These are phyloP conservation scores for Dinocampus coccinellae DNA, from an alignment of 2,888 invertebrate genomes.

Conservation along the genomic window DNA sequence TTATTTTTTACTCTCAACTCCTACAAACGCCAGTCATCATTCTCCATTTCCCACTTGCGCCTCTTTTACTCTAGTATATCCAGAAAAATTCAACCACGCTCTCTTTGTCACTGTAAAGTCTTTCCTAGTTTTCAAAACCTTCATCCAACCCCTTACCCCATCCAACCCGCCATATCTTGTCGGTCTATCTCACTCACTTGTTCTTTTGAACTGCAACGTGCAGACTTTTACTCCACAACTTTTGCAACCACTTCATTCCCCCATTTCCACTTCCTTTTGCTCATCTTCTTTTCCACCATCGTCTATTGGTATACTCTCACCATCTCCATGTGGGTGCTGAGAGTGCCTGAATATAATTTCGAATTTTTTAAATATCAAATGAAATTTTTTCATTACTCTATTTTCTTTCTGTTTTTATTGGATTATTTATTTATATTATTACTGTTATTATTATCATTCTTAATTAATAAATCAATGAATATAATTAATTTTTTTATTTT, in stretches of 20 bases:
- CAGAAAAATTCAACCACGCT: slow-evolving; percentile 22
- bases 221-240: slow-evolving; percentile 29
- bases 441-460: no score
- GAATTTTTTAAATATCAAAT: neutral
- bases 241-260: slow-evolving; percentile 23
- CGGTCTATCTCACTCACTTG: slow-evolving; percentile 30
- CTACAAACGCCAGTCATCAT: neutral
- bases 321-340: neutral
- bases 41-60: neutral
- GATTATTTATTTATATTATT: no score
- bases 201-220: slow-evolving; percentile 45
- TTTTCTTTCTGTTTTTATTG: neutral
- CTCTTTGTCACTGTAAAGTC: slow-evolving; percentile 46
- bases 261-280: neutral
- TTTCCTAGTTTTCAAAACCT: slow-evolving; percentile 34
- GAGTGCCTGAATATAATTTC: neutral
- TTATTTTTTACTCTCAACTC: neutral
- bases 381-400: no score
- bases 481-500: no score
- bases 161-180: slow-evolving; percentile 9
- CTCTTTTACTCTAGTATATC: neutral
- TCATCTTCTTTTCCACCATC: slow-evolving; percentile 16
- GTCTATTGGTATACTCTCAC: neutral
- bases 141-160: slow-evolving; percentile 8
- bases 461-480: no score